Evolutionary conservation across 2,113 vertebrate genomes (phyloP).

Genomic region (Micromys minutus): DNA sequence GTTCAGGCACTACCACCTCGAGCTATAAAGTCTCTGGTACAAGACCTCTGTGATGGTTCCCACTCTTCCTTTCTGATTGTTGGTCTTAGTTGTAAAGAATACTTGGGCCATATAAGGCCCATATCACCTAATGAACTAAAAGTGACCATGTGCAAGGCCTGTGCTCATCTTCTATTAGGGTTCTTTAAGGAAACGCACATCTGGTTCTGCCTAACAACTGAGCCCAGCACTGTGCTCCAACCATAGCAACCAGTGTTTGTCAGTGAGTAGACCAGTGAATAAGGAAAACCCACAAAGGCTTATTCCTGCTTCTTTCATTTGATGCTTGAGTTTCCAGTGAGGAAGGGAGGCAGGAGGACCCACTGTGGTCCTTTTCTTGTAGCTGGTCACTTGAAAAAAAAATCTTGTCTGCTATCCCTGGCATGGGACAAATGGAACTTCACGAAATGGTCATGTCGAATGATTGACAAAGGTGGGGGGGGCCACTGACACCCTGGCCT

Average conservation of each 20-base stretch:
- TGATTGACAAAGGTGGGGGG: too few relatives aligned
- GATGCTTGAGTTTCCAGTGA: not conserved
- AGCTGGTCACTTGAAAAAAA: not conserved
- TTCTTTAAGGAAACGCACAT: not conserved
- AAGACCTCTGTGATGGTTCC: not conserved
- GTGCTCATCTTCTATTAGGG: not conserved
- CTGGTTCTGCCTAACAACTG: not conserved
- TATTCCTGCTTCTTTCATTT: not conserved
- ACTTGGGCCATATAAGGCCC: not conserved
- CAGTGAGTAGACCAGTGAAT: not conserved
- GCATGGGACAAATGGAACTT: not conserved
- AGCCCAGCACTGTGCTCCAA: rapidly evolving
- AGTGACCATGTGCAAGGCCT: not conserved
- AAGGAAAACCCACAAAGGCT: not conserved
- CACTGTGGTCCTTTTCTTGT: not conserved
- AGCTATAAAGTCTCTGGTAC: rapidly evolving
- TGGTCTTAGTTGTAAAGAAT: not conserved
- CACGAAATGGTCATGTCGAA: not conserved
- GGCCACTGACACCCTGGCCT: too few relatives aligned
- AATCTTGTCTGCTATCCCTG: not conserved
- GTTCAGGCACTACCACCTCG: not conserved
- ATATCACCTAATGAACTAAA: not conserved
- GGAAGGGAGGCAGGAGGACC: not conserved
- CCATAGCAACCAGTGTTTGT: not conserved
- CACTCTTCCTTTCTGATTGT: not conserved